Conservation (phyloP, 1,140 invertebrate species). For the Gonatopus flavifemur region DNA sequence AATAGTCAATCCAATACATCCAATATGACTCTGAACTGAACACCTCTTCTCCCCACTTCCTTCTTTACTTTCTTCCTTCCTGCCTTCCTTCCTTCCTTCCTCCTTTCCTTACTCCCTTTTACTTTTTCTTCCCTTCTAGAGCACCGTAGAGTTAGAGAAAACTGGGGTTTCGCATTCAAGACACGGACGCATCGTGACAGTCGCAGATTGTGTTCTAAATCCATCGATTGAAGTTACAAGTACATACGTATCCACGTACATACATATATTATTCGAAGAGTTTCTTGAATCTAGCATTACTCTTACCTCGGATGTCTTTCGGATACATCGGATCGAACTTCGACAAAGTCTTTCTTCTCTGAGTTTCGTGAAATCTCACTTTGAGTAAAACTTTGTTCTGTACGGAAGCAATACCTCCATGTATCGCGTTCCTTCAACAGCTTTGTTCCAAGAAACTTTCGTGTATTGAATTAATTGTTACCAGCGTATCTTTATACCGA, state of each 20-base stretch:
- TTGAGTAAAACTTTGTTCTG: too few relatives aligned
- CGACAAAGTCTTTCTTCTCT: too few relatives aligned
- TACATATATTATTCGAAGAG: too few relatives aligned
- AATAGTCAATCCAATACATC: slow-evolving; percentile 44
- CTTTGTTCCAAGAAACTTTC: too few relatives aligned
- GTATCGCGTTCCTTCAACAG: too few relatives aligned
- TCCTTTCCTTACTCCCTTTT: neutral
- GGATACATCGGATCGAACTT: too few relatives aligned
- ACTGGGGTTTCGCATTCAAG: slow-evolving; percentile 32
- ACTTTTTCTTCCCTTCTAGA: neutral
- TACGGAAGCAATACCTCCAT: too few relatives aligned
- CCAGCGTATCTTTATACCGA: too few relatives aligned
- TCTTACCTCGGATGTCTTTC: too few relatives aligned
- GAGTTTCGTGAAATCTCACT: too few relatives aligned
- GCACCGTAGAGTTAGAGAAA: neutral
- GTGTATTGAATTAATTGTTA: too few relatives aligned
- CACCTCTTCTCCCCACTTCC: neutral
- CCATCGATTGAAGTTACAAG: slow-evolving; percentile 11
- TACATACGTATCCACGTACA: neutral
- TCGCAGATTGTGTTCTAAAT: slow-evolving; percentile 28
- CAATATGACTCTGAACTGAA: slow-evolving; percentile 27
- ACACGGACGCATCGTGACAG: slow-evolving; percentile 27
- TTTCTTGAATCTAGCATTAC: too few relatives aligned
- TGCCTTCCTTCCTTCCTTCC: slow-evolving; percentile 5
- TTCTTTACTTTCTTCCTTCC: slow-evolving; percentile 18